A percentile compares a stretch with the other conserved stretches of the same genome.
These are phyloP conservation scores for Philereme vetulata DNA, from an alignment of 2,888 invertebrate species.

Conservation along the genomic window DNA sequence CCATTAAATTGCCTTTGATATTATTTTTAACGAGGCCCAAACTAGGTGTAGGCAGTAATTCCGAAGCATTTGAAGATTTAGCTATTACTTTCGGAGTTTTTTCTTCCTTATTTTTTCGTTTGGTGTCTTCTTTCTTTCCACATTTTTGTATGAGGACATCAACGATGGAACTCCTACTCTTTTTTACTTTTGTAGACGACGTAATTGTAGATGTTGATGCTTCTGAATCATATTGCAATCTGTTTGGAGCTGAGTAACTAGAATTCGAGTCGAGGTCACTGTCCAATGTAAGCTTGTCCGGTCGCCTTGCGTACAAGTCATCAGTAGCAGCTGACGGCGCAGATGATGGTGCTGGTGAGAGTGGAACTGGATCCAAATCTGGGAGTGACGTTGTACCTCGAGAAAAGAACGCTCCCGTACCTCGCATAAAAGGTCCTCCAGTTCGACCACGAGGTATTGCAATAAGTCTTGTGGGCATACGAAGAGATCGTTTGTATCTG, in stretches of 20 bases:
- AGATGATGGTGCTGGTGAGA: constrained; percentile 87
- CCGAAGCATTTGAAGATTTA: constrained; percentile 80
- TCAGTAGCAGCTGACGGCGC: constrained; percentile 85
- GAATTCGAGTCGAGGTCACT: constrained; percentile 88
- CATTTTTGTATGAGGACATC: constrained; percentile 87
- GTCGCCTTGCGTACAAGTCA: constrained; percentile 73
- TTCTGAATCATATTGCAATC: constrained; percentile 86
- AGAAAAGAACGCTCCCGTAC: constrained; percentile 73
- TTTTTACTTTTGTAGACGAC: constrained; percentile 81
- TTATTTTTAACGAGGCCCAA: constrained; percentile 74
- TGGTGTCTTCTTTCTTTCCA: constrained; percentile 83
- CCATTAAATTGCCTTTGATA: constrained; percentile 67
- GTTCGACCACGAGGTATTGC: constrained; percentile 88
- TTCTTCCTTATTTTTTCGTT: constrained; percentile 81
- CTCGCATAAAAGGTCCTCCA: constrained; percentile 79
- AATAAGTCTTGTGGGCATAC: constrained; percentile 92
- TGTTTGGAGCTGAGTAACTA: constrained; percentile 83
- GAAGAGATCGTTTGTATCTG: constrained; percentile 90
- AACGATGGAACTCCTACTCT: constrained; percentile 84
- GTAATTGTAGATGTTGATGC: constrained; percentile 87
- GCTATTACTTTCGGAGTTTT: constrained; percentile 82
- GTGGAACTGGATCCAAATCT: constrained; percentile 89
- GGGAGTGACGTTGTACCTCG: constrained; percentile 90
- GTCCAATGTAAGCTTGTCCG: constrained; percentile 79
- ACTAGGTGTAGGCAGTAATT: constrained; percentile 87